Evolutionary conservation across 2,113 vertebrate genomes (phyloP).

Genomic region (Laticauda laticaudata): DNA sequence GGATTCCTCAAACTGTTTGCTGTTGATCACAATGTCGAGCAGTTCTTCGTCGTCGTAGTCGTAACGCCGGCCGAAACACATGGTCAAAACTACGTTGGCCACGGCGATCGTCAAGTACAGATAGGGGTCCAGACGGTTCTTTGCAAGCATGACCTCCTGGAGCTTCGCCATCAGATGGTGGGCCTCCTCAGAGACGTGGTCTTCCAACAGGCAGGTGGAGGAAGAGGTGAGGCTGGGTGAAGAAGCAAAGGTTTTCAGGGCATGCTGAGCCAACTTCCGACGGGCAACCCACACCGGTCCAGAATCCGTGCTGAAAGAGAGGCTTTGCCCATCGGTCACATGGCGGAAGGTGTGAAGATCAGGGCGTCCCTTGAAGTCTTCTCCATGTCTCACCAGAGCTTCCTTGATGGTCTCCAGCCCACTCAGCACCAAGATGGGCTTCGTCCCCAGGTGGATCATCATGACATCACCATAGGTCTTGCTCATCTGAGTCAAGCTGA

Average conservation of each 20-base stretch:
- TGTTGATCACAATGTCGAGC: slow-evolving; percentile 72
- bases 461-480: slow-evolving; percentile 76
- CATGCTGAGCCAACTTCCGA: slow-evolving; percentile 79
- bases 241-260: slow-evolving; percentile 77
- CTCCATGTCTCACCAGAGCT: slow-evolving; percentile 80
- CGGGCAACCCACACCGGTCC: slow-evolving; percentile 77
- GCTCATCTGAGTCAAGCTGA: slow-evolving; percentile 77
- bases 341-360: slow-evolving; percentile 76
- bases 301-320: slow-evolving; percentile 79
- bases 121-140: slow-evolving; percentile 77
- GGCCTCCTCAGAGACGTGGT: slow-evolving; percentile 79
- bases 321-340: slow-evolving; percentile 74
- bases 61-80: slow-evolving; percentile 84
- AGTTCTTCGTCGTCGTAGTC: slow-evolving; percentile 79
- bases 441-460: slow-evolving; percentile 81
- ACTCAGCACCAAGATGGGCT: slow-evolving; percentile 80
- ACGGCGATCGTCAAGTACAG: slow-evolving; percentile 81
- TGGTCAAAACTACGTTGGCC: slow-evolving; percentile 83
- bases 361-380: slow-evolving; percentile 81
- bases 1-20: slow-evolving; percentile 73
- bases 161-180: slow-evolving; percentile 70
- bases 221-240: slow-evolving; percentile 58
- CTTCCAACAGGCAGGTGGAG: slow-evolving; percentile 80
- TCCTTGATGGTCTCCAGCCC: slow-evolving; percentile 75
- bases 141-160: slow-evolving; percentile 60